phyloP scores from a whole-genome alignment of 1,140 invertebrate genomes.

The Drosophila obscura region DNA sequence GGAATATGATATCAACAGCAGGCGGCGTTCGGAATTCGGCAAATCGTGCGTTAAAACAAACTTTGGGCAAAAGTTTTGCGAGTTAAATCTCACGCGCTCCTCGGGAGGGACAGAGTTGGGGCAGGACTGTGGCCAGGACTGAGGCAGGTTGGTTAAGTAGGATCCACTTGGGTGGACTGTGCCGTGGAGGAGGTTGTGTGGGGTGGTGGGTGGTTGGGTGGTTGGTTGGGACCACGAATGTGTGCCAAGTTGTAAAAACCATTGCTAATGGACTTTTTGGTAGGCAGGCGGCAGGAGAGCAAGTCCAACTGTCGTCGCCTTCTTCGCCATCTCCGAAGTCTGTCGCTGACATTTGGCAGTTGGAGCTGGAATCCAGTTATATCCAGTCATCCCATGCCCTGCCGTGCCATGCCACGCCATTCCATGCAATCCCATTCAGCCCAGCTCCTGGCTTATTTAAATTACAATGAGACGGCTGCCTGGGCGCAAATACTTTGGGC shows the following conservation, averaged over 20 bases:
- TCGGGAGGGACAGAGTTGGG: constrained; percentile 17
- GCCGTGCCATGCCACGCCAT: neutral
- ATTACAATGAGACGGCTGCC: constrained; percentile 71
- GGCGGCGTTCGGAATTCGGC: constrained; percentile 57
- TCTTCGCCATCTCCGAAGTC: constrained; percentile 61
- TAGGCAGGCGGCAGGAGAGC: constrained; percentile 34
- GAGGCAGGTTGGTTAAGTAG: constrained; percentile 24
- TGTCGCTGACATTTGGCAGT: constrained; percentile 79
- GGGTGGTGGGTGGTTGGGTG: neutral
- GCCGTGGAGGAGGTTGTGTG: neutral
- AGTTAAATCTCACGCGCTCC: constrained; percentile 75
- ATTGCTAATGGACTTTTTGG: constrained; percentile 78
- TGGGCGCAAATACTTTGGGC: constrained; percentile 42
- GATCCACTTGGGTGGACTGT: constrained; percentile 12
- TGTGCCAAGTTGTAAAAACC: constrained; percentile 80
- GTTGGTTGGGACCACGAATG: constrained; percentile 47
- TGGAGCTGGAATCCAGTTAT: constrained; percentile 63
- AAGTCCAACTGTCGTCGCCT: constrained; percentile 67
- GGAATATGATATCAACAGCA: constrained; percentile 80
- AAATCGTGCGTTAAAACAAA: constrained; percentile 80
- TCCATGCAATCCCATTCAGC: constrained; percentile 25
- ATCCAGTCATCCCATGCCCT: neutral
- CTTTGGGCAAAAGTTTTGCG: constrained; percentile 71
- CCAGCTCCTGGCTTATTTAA: constrained; percentile 65
- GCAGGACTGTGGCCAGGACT: neutral